phyloP scores from a whole-genome alignment of 2,888 invertebrate species.

The Malthinus flaveolus region DNA sequence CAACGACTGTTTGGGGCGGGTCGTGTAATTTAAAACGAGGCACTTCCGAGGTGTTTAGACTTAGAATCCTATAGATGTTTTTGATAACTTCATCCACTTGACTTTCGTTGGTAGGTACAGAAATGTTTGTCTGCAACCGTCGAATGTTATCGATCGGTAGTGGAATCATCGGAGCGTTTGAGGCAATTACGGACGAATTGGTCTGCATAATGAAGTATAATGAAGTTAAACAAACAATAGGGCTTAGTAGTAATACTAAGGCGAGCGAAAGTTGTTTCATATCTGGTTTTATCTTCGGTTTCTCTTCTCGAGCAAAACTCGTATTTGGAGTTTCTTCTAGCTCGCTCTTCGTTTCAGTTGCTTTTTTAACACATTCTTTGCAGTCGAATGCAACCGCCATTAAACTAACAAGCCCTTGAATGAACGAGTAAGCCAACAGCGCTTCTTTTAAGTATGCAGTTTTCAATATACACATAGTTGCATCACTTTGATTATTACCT shows the following conservation, averaged over 20 bases:
- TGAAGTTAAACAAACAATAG: slow-evolving; percentile 34
- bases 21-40: background rate
- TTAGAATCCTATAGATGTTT: slow-evolving; percentile 42
- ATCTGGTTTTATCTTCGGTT: background rate
- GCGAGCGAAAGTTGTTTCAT: background rate
- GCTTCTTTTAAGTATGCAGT: slow-evolving; percentile 42
- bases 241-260: slow-evolving; percentile 35
- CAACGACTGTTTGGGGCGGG: background rate
- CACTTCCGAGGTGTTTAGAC: slow-evolving; percentile 30
- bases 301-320: background rate
- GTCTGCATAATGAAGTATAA: slow-evolving; percentile 36
- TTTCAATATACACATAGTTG: slow-evolving; percentile 22
- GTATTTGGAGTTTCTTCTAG: background rate
- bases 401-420: slow-evolving; percentile 45
- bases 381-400: slow-evolving; percentile 39
- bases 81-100: slow-evolving; percentile 43
- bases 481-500: background rate
- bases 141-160: slow-evolving; percentile 35
- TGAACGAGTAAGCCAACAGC: slow-evolving; percentile 45
- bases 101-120: slow-evolving; percentile 30
- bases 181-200: slow-evolving; percentile 17
- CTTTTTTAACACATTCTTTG: slow-evolving; percentile 28
- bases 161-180: slow-evolving; percentile 26
- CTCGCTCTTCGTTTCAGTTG: background rate
- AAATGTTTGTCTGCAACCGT: slow-evolving; percentile 40